A percentile compares a stretch with the other conserved stretches of the same genome.
Conservation (phyloP, 2,113 vertebrate genomes). For the Brachionichthys hirsutus region DNA sequence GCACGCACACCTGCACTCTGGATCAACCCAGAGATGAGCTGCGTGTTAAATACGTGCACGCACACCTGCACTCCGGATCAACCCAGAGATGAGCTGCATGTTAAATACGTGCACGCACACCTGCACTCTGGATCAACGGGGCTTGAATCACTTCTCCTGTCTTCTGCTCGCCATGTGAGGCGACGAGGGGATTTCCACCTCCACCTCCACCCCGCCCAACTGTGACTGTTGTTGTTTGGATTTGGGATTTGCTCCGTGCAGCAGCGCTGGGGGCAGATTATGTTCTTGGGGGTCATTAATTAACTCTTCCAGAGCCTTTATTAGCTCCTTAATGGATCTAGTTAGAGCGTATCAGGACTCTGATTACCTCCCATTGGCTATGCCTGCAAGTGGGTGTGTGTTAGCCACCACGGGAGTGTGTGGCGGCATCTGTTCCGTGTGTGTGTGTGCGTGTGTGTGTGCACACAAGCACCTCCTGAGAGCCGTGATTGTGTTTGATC, state of each 20-base stretch:
- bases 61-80: slow-evolving; percentile 24
- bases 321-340: slow-evolving; percentile 77
- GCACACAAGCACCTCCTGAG: slow-evolving; percentile 1
- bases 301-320: slow-evolving; percentile 73
- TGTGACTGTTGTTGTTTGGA: slow-evolving; percentile 56
- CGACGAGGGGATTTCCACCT: slow-evolving; percentile 22
- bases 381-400: slow-evolving; percentile 22
- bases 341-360: slow-evolving; percentile 69
- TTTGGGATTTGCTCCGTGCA: slow-evolving; percentile 39
- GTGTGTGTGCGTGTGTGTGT: slow-evolving; percentile 4
- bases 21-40: not conserved
- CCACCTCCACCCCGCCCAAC: slow-evolving; percentile 24
- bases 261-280: slow-evolving; percentile 64
- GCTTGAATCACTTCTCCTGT: slow-evolving; percentile 26
- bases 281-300: slow-evolving; percentile 75
- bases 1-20: slow-evolving; percentile 13
- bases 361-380: slow-evolving; percentile 71
- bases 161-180: not conserved
- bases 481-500: slow-evolving; percentile 10
- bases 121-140: slow-evolving; percentile 23
- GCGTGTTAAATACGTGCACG: slow-evolving; percentile 11
- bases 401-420: slow-evolving; percentile 4
- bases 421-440: not conserved
- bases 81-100: not conserved
- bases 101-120: slow-evolving; percentile 2